Evolutionary conservation across 1,140 invertebrate genomes (phyloP).

Genomic region (Nylanderia fulva): DNA sequence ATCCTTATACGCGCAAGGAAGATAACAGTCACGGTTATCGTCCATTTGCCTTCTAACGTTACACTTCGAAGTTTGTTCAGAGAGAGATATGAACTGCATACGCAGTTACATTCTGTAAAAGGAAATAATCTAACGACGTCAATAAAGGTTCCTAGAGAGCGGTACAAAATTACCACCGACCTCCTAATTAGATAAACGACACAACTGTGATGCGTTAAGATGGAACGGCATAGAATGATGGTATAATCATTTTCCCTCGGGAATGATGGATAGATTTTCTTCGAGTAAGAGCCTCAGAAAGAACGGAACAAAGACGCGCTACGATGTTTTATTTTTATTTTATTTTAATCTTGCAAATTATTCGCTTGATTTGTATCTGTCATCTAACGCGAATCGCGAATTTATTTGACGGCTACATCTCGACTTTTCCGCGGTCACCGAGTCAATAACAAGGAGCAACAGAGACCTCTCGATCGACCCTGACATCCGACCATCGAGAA

Average conservation of each 20-base stretch:
- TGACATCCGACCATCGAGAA: slow-evolving; percentile 27
- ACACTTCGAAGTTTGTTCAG: slow-evolving; percentile 26
- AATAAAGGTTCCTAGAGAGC: not conserved
- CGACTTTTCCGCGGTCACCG: slow-evolving; percentile 8
- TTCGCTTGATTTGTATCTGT: not conserved
- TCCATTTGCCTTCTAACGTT: slow-evolving; percentile 73
- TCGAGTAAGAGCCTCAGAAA: not conserved
- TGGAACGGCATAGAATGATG: not conserved
- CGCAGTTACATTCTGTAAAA: not conserved
- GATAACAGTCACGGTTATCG: slow-evolving; percentile 78
- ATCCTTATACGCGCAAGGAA: slow-evolving; percentile 35
- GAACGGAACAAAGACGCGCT: not conserved
- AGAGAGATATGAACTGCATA: slow-evolving; percentile 50
- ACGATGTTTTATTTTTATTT: not conserved
- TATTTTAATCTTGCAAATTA: not conserved
- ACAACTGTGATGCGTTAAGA: not conserved
- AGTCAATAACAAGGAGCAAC: slow-evolving; percentile 14
- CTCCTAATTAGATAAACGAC: slow-evolving; percentile 14
- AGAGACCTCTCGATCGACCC: slow-evolving; percentile 11
- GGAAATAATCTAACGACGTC: not conserved
- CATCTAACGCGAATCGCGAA: not conserved
- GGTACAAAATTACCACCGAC: not conserved
- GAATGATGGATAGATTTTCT: slow-evolving; percentile 6
- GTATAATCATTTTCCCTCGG: not conserved
- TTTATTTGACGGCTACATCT: not conserved